Evolutionary conservation across 1,140 invertebrate genomes (phyloP), one percentile per base, ranked within the genome.

Genomic region (Papilio aristodemus): DNA sequence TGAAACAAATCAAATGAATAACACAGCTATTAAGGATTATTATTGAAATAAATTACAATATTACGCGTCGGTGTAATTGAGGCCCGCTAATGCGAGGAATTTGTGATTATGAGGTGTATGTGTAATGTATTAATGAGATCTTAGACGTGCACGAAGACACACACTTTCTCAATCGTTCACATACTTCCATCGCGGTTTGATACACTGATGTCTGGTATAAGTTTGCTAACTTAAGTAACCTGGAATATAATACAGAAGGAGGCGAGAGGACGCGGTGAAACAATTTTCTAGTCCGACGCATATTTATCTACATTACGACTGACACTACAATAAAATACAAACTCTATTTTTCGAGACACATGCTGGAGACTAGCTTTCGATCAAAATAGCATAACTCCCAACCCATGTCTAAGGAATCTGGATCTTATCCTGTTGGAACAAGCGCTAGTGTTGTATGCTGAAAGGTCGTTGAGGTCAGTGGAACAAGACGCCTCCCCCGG

Each of bases 261-360:
- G 37, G 43, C 66, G 27, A 67, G 66, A 27, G 39, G 68, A 63
- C 75, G 71, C 73, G 76, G 73, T 73, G 70, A 62, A 71, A 76
- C 74, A 79, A 78, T 74, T 75, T 76, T 74, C 70, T 71, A 50
- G 41, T 67, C 68, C 70, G 71, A 73, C 74, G 58, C 67, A 70
- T 70, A 78, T 78, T 77, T 75, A 72, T 73, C 71, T 67, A 74
- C 67, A 74, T 76, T 76, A 73, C 63, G 68, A 73, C 70, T 57
- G 71, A 64, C 67, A n/a, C 41, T 62, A 9, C 41, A 70, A 68
- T 69, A 67, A 57, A 75, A 74, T 64, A 71, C 59, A 69, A 71
- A 75, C 59, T 73, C 57, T 73, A 69, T 74, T 73, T 54, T 60
- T 39, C 41, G 19, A 22, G 62, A 32, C 50, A 71, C 64, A 76